Base-by-base conservation (phyloP, 2,888 invertebrate genomes). In the Brachyptera risi region DNA sequence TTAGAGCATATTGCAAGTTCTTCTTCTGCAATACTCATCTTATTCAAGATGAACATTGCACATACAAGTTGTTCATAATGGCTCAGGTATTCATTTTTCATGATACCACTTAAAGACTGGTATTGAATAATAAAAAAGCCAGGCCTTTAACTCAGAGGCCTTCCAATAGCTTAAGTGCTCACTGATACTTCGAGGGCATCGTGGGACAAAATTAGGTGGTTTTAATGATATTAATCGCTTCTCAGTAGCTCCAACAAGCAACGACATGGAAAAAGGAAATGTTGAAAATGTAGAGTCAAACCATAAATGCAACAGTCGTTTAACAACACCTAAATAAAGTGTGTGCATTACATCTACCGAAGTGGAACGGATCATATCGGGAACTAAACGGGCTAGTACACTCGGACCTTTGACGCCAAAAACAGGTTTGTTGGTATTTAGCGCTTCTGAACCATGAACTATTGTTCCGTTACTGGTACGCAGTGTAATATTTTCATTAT, bases 71-170 rank as follows among this genome's bases (percentile, higher is more conserved):
- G 54, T 13, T 50, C 44, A 54, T 68, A 64, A 58, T 68, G 67
- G 13, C 66, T 13, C 24, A 67, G 65, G 58, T 64, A 67, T 19
- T 59, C 51, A 2, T 47, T 11, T 11, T 7, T 11, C 67, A 69
- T 66, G 21, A 66, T 42, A 23, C 64, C 63, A 23, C 60, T 17
- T 17, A 69, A 40, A 37, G n/a, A 68, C 27, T 9, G 65, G 65
- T 35, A 67, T 13, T 9, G 66, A 68, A 54, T 66, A 68, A 35
- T 65, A 51, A 7, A 67, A 61, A 11, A 68, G 57, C 59, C 62
- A 67, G 5, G 31, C 19, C 65, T 65, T 68, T 1, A 66, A 59
- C 21, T 68, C 68, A 3, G 60, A 60, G 0, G 65, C 67, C 61
- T 69, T 68, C 65, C 64, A 67, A 54, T 67, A 44, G 5, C 19